A percentile compares a stretch with the other conserved stretches of the same genome.
Conservation (phyloP, 2,113 vertebrate genomes). For the Bos javanicus region DNA sequence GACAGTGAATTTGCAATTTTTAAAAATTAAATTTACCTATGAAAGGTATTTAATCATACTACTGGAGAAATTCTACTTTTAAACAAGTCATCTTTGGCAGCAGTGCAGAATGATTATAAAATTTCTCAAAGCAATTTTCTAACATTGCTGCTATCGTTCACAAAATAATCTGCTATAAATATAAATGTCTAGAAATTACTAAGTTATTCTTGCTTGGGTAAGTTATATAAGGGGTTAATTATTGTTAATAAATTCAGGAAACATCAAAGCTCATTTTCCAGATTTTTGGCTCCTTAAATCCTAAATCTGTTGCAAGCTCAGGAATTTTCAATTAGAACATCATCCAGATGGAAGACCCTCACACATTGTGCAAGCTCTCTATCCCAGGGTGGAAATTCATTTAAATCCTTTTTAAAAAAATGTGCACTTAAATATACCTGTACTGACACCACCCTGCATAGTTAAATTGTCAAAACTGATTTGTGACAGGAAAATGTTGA, state of each 20-base stretch:
- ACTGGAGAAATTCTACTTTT: constrained; percentile 12
- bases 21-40: not conserved
- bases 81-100: constrained; percentile 23
- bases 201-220: constrained; percentile 25
- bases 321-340: constrained; percentile 8
- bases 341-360: not conserved
- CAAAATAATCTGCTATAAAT: constrained; percentile 23
- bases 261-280: not conserved
- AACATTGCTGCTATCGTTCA: not conserved
- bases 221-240: constrained; percentile 24
- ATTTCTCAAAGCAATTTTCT: constrained; percentile 1
- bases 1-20: not conserved
- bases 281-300: constrained; percentile 27
- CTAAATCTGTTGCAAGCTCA: constrained; percentile 14
- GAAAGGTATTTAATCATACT: not conserved
- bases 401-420: not conserved
- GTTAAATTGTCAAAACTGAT: not conserved
- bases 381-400: not conserved
- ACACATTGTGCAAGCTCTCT: not conserved
- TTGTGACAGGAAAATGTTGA: not conserved
- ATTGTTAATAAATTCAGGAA: constrained; percentile 36
- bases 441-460: not conserved
- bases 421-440: not conserved
- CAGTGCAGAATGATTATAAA: not conserved
- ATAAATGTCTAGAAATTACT: not conserved